These are phyloP conservation scores for Neolamprologus longior DNA, from an alignment of 2,113 vertebrate genomes.

Conservation along the genomic window DNA sequence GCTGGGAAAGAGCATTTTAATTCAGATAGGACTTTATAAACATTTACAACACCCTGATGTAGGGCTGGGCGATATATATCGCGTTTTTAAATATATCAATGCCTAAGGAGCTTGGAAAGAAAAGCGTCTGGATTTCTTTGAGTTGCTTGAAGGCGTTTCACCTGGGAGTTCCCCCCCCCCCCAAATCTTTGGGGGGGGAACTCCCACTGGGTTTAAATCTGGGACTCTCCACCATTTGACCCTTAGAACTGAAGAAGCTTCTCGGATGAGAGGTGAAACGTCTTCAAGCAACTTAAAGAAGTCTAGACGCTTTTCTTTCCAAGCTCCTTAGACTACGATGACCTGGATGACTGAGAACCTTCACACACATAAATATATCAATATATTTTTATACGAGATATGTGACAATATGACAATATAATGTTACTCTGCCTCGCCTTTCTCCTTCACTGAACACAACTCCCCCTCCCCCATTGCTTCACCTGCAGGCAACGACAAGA, in stretches of 20 bases:
- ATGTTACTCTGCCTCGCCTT: neutral
- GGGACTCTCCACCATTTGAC: neutral
- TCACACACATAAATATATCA: neutral
- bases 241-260: neutral
- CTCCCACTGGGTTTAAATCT: neutral
- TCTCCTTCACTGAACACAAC: neutral
- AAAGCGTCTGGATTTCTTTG: neutral
- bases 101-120: neutral
- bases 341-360: neutral
- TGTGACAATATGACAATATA: neutral
- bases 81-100: neutral
- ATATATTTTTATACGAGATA: neutral
- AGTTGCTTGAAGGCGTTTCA: neutral
- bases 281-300: neutral
- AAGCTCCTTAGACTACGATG: neutral
- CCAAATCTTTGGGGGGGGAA: accelerated
- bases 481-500: neutral
- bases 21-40: neutral
- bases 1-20: neutral
- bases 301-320: neutral
- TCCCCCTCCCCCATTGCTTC: neutral
- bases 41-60: neutral
- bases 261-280: neutral
- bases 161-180: accelerated
- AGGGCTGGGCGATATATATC: neutral